Conservation (phyloP, 2,113 vertebrate genomes). For the Acrocephalus arundinaceus region DNA sequence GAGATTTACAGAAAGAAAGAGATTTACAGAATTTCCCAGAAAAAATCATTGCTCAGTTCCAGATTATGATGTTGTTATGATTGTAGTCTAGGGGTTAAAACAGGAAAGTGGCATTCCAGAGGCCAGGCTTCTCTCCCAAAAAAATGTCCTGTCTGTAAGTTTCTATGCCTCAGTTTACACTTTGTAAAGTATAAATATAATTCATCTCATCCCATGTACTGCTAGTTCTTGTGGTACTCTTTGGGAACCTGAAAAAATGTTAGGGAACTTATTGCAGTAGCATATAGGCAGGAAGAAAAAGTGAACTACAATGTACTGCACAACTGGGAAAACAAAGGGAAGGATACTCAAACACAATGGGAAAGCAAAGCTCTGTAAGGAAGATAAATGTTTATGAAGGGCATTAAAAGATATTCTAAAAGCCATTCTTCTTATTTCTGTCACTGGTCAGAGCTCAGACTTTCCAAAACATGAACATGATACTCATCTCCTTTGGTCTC, state of each 20-base stretch:
- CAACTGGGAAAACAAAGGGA: background rate
- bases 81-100: conserved; percentile 21
- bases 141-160: background rate
- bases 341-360: background rate
- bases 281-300: background rate
- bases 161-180: background rate
- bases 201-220: background rate
- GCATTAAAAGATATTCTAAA: background rate
- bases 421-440: background rate
- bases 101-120: background rate
- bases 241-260: background rate
- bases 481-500: background rate
- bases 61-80: conserved; percentile 8
- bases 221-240: background rate
- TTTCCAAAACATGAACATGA: background rate
- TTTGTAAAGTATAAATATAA: background rate
- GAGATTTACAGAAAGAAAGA: conserved; percentile 46
- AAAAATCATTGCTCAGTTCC: conserved; percentile 38
- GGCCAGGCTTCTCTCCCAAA: background rate
- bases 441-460: background rate
- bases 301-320: background rate
- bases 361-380: background rate
- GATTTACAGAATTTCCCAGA: conserved; percentile 31
- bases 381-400: background rate
- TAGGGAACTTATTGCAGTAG: background rate